phyloP scores from a whole-genome alignment of 2,113 vertebrate species.

The Pluvianellus socialis region DNA sequence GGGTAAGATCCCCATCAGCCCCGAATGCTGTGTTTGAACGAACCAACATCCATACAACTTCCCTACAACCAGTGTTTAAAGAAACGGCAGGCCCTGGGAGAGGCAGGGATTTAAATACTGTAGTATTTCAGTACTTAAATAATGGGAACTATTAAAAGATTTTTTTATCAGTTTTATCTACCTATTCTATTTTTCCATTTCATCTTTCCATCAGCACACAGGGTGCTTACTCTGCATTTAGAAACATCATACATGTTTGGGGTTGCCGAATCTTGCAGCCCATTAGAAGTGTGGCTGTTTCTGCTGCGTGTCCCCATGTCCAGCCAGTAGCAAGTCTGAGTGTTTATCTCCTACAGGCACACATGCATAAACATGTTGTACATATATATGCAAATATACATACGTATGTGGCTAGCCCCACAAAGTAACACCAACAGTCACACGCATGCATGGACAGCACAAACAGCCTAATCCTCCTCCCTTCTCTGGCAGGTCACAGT shows the following conservation, averaged over 20 bases:
- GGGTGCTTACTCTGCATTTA: background rate
- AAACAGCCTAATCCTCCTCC: background rate
- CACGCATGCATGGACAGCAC: background rate
- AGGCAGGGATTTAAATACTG: background rate
- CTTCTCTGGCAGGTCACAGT: background rate
- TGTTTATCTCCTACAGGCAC: background rate
- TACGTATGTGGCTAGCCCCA: background rate
- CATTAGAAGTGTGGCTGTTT: too few relatives aligned
- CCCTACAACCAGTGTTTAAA: fast-evolving
- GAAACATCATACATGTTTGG: fast-evolving
- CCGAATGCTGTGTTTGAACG: fast-evolving
- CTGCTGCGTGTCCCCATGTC: background rate
- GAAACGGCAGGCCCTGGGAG: fast-evolving
- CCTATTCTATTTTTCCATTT: background rate
- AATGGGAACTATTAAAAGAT: background rate
- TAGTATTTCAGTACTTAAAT: background rate
- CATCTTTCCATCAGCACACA: background rate
- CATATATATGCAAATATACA: fast-evolving
- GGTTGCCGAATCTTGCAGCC: background rate
- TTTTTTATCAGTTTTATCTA: background rate
- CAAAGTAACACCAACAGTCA: background rate
- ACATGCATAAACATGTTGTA: fast-evolving
- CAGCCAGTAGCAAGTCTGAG: background rate
- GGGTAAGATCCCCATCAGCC: background rate
- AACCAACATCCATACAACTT: too few relatives aligned